Evolutionary conservation across 1,140 invertebrate species (phyloP).

Genomic region (Bombus difficillimus): DNA sequence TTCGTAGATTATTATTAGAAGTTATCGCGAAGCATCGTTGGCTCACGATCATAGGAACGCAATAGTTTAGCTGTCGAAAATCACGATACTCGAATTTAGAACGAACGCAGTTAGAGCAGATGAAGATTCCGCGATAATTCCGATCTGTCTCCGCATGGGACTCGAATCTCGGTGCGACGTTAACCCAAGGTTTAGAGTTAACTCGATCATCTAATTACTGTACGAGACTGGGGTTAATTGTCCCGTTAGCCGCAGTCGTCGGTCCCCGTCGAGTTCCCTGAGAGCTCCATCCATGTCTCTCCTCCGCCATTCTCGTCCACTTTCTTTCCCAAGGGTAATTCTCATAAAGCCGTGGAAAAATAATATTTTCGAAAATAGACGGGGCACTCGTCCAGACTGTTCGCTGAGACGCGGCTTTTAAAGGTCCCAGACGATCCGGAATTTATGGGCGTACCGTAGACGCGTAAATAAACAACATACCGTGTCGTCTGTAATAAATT

Average conservation of each 20-base stretch:
- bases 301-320: not conserved
- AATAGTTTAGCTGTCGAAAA: not conserved
- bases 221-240: slow-evolving; percentile 77
- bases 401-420: not conserved
- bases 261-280: slow-evolving; percentile 23
- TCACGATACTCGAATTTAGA: not conserved
- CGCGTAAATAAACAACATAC: slow-evolving; percentile 1
- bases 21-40: not conserved
- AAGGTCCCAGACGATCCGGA: slow-evolving; percentile 35
- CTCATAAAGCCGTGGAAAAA: not conserved
- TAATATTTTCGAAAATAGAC: slow-evolving; percentile 42
- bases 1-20: not conserved
- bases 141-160: slow-evolving; percentile 37
- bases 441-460: slow-evolving; percentile 18
- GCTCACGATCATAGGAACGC: not conserved
- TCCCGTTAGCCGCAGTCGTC: slow-evolving; percentile 70
- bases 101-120: no score
- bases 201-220: slow-evolving; percentile 80
- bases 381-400: not conserved
- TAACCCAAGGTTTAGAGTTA: slow-evolving; percentile 76
- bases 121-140: slow-evolving; percentile 34
- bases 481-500: not conserved
- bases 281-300: not conserved
- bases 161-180: slow-evolving; percentile 70
- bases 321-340: not conserved